Evolutionary conservation across 2,797 vertebrate species (phyloP), one percentile per base, ranked within the genome.

Genomic region (Acanthurus leucopareius): DNA sequence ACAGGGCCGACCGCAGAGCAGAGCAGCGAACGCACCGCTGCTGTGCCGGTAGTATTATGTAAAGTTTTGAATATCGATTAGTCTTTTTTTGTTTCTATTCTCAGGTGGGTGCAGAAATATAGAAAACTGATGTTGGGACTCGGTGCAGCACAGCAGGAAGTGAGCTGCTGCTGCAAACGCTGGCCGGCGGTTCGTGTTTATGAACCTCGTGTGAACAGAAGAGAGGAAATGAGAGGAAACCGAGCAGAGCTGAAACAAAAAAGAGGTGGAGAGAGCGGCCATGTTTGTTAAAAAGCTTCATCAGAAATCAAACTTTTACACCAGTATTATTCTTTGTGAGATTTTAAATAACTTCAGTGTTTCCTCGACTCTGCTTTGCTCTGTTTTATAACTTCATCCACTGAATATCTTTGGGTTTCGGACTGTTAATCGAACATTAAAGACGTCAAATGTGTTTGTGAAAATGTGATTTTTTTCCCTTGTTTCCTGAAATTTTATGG

Each of bases 31-130:
- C 57, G 49, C 7, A 38, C 60, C 8, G 38, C 69, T 9, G 45
- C 69, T 15, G n/a, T 25, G 25, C 25, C 25, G 25, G 25, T 54
- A n/a, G 20, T 54, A 77, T 89, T 87, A 83, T 77, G 77, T 86
- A 81, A 86, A 85, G 76, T 73, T 48, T 40, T 14, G 54, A 45
- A 75, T 79, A 82, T 84, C 44, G 73, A 84, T 84, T 65, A 14
- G 16, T 54, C 32, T 25, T 25, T 49, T 56, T 59, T 47, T 38
- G 44, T 71, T 58, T 69, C 73, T 72, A 74, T 79, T 77, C 73
- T 75, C 73, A 71, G 80, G 66, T 0, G 19, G 65, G 19, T 60
- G n/a, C 11, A 32, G 20, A 74, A 20, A 48, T 48, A 63, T 15
- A 9, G 13, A 32, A 54, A 49, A 44, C 0, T 16, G 45, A 62